Base-by-base conservation (phyloP, 2,113 vertebrate genomes). In the Microcebus murinus region DNA sequence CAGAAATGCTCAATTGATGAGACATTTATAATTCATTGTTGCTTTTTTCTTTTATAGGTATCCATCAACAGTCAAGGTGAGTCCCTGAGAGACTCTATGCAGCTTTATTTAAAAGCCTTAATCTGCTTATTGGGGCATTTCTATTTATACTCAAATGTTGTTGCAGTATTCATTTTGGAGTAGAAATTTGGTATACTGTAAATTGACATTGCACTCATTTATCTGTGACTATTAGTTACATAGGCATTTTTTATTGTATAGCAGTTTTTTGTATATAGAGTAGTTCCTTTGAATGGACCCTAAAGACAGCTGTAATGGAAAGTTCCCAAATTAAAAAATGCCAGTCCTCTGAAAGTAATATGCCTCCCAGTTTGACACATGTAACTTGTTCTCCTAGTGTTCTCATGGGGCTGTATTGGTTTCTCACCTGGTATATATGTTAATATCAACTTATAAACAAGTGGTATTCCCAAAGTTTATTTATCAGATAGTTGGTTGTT, bases 51-150 rank as follows among this genome's bases (percentile, higher is more conserved):
- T 92, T 99, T 98, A 87, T 98, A 99, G 99, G 99, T 99, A 57
- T 99, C 99, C 97, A 99, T 99, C 96, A 99, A 99, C 88, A 99
- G 99, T 97, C 99, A 99, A 99, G 99, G 99, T 99, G 96, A 99
- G 99, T 97, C 95, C 50, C 36, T 94, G n/a, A 89, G 39, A 77
- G n/a, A 73, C 42, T 39, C 68, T 80, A 1, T 45, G 96, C 2
- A 50, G 1, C 86, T 80, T 70, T 63, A 74, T 61, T 74, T 90
- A 74, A 82, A 88, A 67, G 13, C 63, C 57, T 87, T 89, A 31
- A 31, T 73, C 25, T 92, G 29, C 48, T 87, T 14, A 57, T 39
- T 45, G 8, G 15, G 36, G 5, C n/a, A 8, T 85, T 93, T 94
- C 76, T 23, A 36, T 76, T 77, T 96, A 21, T 10, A 39, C 29